These are phyloP conservation scores for human (Homo sapiens) DNA, from an alignment of 2,113 vertebrate species.

Conservation along the genomic window DNA sequence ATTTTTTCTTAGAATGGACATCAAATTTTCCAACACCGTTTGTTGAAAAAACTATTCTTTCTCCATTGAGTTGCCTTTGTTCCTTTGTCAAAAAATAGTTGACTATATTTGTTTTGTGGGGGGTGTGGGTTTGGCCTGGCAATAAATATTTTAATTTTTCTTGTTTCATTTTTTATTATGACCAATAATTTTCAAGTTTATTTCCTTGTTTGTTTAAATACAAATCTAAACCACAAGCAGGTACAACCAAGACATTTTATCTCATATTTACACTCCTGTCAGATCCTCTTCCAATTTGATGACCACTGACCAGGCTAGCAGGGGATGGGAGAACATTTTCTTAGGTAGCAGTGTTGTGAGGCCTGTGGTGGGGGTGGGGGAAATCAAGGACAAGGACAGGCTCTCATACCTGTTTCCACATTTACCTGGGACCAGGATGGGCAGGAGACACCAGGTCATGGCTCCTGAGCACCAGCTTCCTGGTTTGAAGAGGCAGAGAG, in stretches of 20 bases:
- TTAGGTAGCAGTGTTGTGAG: constrained; percentile 73
- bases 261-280: constrained; percentile 58
- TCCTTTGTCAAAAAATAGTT: not conserved
- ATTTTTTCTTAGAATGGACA: not conserved
- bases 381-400: not conserved
- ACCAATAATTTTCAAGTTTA: constrained; percentile 87
- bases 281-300: constrained; percentile 57
- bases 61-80: not conserved
- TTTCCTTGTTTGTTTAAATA: constrained; percentile 82
- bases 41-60: not conserved
- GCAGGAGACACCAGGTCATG: not conserved
- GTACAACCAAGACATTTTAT: constrained; percentile 71
- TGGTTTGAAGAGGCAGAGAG: not conserved
- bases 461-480: not conserved
- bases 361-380: not conserved
- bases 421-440: constrained; percentile 16
- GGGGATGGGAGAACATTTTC: constrained; percentile 51
- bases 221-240: constrained; percentile 83
- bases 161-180: constrained; percentile 82
- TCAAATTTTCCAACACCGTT: not conserved
- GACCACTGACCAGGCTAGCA: constrained; percentile 59
- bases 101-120: too few relatives aligned
- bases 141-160: constrained; percentile 87
- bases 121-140: constrained; percentile 58
- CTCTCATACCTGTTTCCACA: constrained; percentile 34